Evolutionary conservation across 2,888 invertebrate genomes (phyloP).

Genomic region (Carterocephalus palaemon): DNA sequence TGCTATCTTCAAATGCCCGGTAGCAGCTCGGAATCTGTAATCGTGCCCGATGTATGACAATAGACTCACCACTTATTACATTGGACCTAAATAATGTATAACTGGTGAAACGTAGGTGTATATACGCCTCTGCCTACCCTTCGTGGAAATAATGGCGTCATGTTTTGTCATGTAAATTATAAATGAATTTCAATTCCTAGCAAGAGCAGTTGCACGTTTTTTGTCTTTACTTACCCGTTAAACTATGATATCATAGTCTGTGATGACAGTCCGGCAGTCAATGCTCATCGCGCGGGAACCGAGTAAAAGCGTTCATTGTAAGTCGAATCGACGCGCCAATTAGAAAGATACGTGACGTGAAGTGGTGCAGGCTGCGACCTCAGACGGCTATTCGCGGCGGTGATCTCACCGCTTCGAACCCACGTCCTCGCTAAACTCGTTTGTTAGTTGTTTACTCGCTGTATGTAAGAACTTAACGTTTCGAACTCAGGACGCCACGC

Average conservation of each 20-base stretch:
- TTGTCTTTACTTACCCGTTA: constrained; percentile 1
- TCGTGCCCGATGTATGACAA: no score
- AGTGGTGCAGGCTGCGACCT: constrained; percentile 71
- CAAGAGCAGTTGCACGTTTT: no score
- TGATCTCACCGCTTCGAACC: constrained; percentile 70
- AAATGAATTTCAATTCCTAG: no score
- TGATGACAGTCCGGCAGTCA: not conserved
- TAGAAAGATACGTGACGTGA: constrained; percentile 67
- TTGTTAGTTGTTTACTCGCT: constrained; percentile 73
- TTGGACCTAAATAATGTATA: no score
- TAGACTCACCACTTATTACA: no score
- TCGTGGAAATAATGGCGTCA: no score
- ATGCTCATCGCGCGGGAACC: constrained; percentile 32
- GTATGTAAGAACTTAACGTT: constrained; percentile 64
- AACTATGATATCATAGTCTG: constrained; percentile 4
- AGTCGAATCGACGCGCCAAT: constrained; percentile 57
- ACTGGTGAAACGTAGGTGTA: no score
- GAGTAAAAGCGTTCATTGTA: constrained; percentile 32
- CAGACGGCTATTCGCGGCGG: constrained; percentile 64
- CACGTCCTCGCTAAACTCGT: constrained; percentile 77
- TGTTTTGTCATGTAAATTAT: no score
- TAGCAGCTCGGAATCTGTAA: no score
- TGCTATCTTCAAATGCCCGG: no score
- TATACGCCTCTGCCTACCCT: no score
- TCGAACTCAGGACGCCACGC: constrained; percentile 58